These are phyloP conservation scores for Noctua janthina DNA, from an alignment of 2,888 invertebrate species.

Conservation along the genomic window DNA sequence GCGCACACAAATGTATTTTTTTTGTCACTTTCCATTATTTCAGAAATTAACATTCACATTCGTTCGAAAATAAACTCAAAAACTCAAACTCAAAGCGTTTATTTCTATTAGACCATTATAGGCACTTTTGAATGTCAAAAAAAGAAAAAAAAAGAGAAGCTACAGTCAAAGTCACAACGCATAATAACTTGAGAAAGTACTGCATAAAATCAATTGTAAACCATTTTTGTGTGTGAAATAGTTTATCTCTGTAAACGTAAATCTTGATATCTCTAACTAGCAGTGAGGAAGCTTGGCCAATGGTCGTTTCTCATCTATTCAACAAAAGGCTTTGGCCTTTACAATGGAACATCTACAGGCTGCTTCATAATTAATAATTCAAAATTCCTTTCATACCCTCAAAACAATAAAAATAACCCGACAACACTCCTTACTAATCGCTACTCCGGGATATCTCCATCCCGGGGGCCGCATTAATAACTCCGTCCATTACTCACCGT, in stretches of 20 bases:
- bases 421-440: slow-evolving; percentile 65
- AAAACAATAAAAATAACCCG: slow-evolving; percentile 44
- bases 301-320: no score
- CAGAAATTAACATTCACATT: no score
- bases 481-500: slow-evolving; percentile 75
- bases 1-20: no score
- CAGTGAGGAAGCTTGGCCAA: background rate
- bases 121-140: no score
- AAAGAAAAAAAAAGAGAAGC: no score
- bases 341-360: background rate
- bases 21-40: no score
- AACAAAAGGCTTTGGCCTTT: background rate
- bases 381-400: slow-evolving; percentile 1
- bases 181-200: no score
- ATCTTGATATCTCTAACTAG: background rate
- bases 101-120: no score
- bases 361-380: slow-evolving; percentile 10
- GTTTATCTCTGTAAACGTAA: background rate
- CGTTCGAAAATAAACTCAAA: no score
- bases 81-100: no score
- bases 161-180: no score
- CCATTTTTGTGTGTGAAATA: background rate
- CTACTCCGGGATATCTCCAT: slow-evolving; percentile 59
- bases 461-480: slow-evolving; percentile 67
- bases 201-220: no score